A percentile compares a stretch with the other conserved stretches of the same genome.
phyloP scores from a whole-genome alignment of 2,888 invertebrate species.

The Eutolmus rufibarbis region DNA sequence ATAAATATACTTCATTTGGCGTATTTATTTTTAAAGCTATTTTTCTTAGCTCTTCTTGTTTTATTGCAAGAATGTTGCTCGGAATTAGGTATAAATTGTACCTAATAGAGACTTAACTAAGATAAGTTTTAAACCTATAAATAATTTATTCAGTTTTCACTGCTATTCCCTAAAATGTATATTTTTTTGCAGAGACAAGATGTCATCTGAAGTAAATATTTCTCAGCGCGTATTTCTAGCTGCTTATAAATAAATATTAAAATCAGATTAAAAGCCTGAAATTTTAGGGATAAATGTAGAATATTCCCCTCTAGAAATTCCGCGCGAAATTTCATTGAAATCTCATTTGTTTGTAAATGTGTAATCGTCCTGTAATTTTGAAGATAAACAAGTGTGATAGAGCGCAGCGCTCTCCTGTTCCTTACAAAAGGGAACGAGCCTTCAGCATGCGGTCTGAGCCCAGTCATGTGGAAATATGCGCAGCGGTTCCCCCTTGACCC shows the following conservation, averaged over 20 bases:
- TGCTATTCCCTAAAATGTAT: too few species aligned
- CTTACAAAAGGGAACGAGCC: background rate
- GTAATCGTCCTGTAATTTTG: background rate
- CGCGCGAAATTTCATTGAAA: background rate
- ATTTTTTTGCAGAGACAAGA: too few species aligned
- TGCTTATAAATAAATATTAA: background rate
- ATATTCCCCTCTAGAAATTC: background rate
- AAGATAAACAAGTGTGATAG: constrained; percentile 16
- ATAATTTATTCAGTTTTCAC: too few species aligned
- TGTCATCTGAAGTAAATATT: background rate
- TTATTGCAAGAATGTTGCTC: too few species aligned
- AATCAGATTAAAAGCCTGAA: background rate
- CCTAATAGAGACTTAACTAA: too few species aligned
- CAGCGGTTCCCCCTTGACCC: constrained; percentile 10
- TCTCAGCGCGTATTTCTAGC: background rate
- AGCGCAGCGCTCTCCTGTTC: background rate
- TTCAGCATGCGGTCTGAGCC: background rate
- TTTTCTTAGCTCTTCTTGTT: too few species aligned
- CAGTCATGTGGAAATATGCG: constrained; percentile 36
- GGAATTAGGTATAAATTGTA: too few species aligned
- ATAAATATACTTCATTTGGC: too few species aligned
- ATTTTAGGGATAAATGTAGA: background rate
- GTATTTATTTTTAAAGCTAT: too few species aligned
- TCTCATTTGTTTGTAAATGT: background rate
- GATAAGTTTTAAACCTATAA: too few species aligned